Evolutionary conservation across 2,888 invertebrate genomes (phyloP).

Genomic region (Electrophaes corylata): DNA sequence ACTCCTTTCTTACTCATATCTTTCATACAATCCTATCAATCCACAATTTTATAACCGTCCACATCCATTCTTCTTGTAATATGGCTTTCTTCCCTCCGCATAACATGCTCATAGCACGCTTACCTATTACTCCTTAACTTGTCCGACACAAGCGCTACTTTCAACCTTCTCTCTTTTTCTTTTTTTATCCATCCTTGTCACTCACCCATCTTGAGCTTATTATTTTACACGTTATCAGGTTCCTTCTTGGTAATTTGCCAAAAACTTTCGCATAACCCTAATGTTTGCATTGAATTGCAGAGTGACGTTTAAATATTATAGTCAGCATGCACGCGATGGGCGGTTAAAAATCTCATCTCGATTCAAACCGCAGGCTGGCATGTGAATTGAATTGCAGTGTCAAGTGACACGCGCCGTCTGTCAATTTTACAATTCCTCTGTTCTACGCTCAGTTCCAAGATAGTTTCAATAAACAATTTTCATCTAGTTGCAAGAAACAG

Average conservation of each 20-base stretch:
- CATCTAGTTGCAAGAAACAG: not conserved
- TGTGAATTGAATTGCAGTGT: slow-evolving; percentile 67
- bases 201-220: too few relatives aligned
- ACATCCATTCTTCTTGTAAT: too few relatives aligned
- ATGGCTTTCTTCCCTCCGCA: too few relatives aligned
- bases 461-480: not conserved
- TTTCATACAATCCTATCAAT: too few relatives aligned
- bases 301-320: slow-evolving; percentile 38
- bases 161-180: too few relatives aligned
- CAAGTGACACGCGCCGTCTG: slow-evolving; percentile 35
- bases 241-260: not conserved
- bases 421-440: slow-evolving; percentile 5
- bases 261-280: slow-evolving; percentile 6
- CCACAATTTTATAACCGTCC: too few relatives aligned
- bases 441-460: not conserved
- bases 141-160: too few relatives aligned
- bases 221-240: too few relatives aligned
- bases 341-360: slow-evolving; percentile 64
- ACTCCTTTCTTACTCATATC: too few relatives aligned
- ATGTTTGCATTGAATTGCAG: slow-evolving; percentile 9
- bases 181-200: too few relatives aligned
- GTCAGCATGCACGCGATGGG: slow-evolving; percentile 40
- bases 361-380: slow-evolving; percentile 55
- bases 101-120: too few relatives aligned
- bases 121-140: too few relatives aligned